Evolutionary conservation across 1,140 invertebrate genomes (phyloP).

Genomic region (Pseudoatta argentina): DNA sequence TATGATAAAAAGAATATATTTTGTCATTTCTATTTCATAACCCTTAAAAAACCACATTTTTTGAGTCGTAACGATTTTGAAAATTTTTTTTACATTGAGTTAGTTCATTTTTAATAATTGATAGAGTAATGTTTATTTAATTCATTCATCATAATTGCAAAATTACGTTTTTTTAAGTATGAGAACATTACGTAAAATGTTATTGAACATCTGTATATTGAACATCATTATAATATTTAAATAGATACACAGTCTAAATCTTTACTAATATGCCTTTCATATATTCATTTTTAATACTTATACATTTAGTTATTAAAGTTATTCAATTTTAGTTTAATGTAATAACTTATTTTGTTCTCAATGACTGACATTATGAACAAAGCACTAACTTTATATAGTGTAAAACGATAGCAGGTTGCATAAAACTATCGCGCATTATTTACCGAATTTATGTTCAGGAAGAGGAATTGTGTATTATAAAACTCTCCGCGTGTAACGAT

Average conservation of each 20-base stretch:
- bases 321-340: neutral
- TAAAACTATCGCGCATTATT: slow-evolving; percentile 31
- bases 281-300: neutral
- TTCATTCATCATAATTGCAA: too few species aligned
- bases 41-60: too few species aligned
- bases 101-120: too few species aligned
- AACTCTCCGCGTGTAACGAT: slow-evolving; percentile 14
- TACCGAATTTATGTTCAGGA: slow-evolving; percentile 46
- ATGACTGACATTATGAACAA: neutral
- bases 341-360: neutral
- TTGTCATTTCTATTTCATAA: too few species aligned
- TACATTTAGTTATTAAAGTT: neutral
- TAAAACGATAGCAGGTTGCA: neutral
- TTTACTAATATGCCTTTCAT: neutral
- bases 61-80: too few species aligned
- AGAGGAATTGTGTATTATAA: slow-evolving; percentile 32
- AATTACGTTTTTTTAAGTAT: neutral
- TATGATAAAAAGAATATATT: too few species aligned
- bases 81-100: too few species aligned
- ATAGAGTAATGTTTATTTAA: too few species aligned
- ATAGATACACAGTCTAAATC: neutral
- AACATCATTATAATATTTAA: neutral
- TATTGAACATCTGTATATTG: neutral
- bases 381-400: neutral
- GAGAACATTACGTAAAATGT: neutral